Base-by-base conservation (phyloP, 2,888 invertebrate genomes). In the Pammene fasciana region DNA sequence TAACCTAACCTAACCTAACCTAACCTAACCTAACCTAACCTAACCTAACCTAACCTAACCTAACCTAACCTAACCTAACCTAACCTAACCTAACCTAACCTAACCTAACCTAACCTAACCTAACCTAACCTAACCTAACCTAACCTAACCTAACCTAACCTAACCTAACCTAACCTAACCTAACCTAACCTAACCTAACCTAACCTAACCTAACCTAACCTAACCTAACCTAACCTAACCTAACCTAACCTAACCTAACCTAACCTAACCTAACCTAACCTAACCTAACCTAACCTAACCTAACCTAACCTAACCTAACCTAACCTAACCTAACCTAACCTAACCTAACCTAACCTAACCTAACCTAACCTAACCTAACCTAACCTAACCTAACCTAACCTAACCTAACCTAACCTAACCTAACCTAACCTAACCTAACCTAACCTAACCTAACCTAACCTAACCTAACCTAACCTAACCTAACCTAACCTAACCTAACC, bases 201-300 rank as follows among this genome's bases (percentile, higher is more conserved):
- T 71, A 68, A 72, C 71, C 72, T 71, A 71, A 71, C 71, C 71
- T 71, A 71, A 72, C 72, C 72, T 72, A 73, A 73, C 71, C 73
- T 73, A 73, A 73, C 73, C 73, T 73, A 73, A 73, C 73, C 73
- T 73, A 73, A 73, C 73, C 73, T 73, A 73, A 73, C 73, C 73
- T 72, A 72, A 72, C 72, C 72, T 72, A 72, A 68, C 61, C 67
- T 67, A 71, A 67, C 68, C n/a, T n/a, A n/a, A n/a, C n/a, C n/a
- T n/a, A n/a, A n/a, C n/a, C n/a, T 67, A 71, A 71, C 67, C 67
- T 65, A 65, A 65, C 71, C 65, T 65, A 67, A 67, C 68, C 68
- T 65, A 71, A 68, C 68, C 67, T 71, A 71, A 71, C 71, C 71
- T 71, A 71, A 71, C 71, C 71, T 67, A 71, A 71, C 71, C 71